phyloP scores from a whole-genome alignment of 2,797 vertebrate genomes.

The Morelia viridis region DNA sequence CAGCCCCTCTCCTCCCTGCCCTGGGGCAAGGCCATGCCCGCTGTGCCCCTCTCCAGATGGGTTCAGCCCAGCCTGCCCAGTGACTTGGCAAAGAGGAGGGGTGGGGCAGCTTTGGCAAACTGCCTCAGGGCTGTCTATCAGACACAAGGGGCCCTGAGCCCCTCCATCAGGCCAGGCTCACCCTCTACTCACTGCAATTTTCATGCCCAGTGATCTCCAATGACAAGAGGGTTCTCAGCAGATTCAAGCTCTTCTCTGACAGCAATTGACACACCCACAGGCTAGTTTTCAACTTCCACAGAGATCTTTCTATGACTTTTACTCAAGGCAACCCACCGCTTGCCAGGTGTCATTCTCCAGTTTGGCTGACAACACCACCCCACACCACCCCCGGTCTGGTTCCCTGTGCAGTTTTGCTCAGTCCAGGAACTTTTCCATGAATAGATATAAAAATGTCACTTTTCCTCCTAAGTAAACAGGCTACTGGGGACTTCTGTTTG shows the following conservation, averaged over 20 bases:
- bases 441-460: neutral
- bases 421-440: neutral
- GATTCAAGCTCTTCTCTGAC: fast-evolving
- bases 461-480: too few species aligned
- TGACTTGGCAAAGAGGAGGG: neutral
- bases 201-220: neutral
- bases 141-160: neutral
- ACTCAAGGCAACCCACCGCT: neutral
- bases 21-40: neutral
- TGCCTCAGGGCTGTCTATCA: neutral
- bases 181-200: neutral
- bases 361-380: neutral
- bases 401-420: too few species aligned
- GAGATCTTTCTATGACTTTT: neutral
- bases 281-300: neutral
- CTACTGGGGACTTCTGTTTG: neutral
- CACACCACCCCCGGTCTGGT: neutral
- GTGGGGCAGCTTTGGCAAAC: neutral
- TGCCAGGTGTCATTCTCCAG: neutral
- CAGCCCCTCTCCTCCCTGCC: neutral
- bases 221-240: neutral
- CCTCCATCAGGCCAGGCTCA: neutral
- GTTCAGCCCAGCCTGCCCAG: neutral
- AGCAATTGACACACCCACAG: neutral
- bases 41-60: neutral